Evolutionary conservation across 2,888 invertebrate species (phyloP), one percentile per base, ranked within the genome.

Genomic region (Criorhina ranunculi): DNA sequence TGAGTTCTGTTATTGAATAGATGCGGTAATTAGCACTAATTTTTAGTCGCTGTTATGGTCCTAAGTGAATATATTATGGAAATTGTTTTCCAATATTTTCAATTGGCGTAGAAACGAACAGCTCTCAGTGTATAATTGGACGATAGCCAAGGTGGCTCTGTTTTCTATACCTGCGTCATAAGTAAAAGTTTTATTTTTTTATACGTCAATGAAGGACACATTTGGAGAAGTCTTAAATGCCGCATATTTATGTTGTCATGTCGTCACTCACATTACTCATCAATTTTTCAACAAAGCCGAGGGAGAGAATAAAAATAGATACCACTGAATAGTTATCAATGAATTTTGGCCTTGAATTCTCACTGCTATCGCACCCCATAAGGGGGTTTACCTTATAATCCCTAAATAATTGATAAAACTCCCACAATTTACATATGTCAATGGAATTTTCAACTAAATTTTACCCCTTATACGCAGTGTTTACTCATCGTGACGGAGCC

Each of bases 21-120:
- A 57, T 42, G 33, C 17, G 44, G 51, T 76, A 82, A 82, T 82
- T 76, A 66, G 49, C 31, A 19, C 42, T 59, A 73, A 75, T 72
- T 79, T n/a, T 66, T 8, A 79, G 59, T 37, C 6, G n/a, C 9
- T 9, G 35, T 2, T 15, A 9, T 17, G 12, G 15, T 55, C 24
- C 12, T 24, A 40, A 17, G 17, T 46, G 11, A 33, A 44, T 62
- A 17, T 19, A 19, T 37, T 40, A 40, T 60, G 51, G 40, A 72
- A 60, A 72, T 72, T 31, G 40, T 49, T 62, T 59, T 60, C 31
- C 49, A 46, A 59, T 70, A 70, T 59, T 70, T 70, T 70, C 60
- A 60, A 72, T 72, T 42, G 70, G 29, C 42, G 46, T 57, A 29
- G 44, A 57, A 29, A 29, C 29, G 35, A 59, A 24, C 57, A 33